Evolutionary conservation across 1,140 invertebrate genomes (phyloP).

Genomic region (Gryon sp.): DNA sequence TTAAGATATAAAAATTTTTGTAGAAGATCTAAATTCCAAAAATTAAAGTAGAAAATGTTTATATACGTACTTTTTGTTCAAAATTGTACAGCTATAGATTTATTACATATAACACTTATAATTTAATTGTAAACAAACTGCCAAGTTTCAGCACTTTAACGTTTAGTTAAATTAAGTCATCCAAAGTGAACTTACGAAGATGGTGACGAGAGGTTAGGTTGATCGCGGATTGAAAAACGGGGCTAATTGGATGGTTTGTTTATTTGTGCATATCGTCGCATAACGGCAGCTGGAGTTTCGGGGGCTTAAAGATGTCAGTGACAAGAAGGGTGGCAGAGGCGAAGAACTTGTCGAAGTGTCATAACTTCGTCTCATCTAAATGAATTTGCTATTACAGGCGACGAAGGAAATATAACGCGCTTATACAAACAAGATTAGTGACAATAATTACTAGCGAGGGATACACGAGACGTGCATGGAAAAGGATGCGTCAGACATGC

Average conservation of each 20-base stretch:
- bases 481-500: conserved; percentile 31
- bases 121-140: no score
- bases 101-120: no score
- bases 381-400: conserved; percentile 62
- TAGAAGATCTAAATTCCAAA: no score
- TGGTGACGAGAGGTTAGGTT: conserved; percentile 8
- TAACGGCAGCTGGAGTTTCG: conserved; percentile 48
- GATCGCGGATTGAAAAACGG: conserved; percentile 46
- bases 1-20: no score
- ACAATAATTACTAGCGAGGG: conserved; percentile 60
- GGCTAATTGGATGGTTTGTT: conserved; percentile 50
- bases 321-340: conserved; percentile 18
- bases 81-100: no score
- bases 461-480: conserved; percentile 42
- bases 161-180: conserved; percentile 67
- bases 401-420: conserved; percentile 63
- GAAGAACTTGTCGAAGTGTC: conserved; percentile 62
- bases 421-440: conserved; percentile 64
- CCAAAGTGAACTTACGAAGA: conserved; percentile 6
- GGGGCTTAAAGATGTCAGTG: conserved; percentile 56
- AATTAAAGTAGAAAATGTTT: no score
- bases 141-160: conserved; percentile 1
- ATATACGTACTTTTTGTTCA: no score
- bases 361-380: conserved; percentile 65
- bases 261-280: conserved; percentile 50